Conservation (phyloP, 2,888 invertebrate genomes). For the Perithous albicinctus region DNA sequence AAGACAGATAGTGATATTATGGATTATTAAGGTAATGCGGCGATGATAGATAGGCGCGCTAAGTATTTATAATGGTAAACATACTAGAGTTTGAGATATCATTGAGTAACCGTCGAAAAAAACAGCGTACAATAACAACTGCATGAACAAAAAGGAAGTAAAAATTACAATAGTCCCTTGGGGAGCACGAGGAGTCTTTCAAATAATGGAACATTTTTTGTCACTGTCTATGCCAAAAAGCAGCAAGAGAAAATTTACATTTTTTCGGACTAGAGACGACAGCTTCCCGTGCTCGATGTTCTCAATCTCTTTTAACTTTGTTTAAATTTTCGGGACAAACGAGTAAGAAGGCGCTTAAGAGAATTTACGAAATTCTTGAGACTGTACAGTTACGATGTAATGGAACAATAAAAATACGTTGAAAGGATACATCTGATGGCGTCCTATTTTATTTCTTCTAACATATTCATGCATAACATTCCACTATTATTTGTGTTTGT, state of each 20-base stretch:
- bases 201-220: not conserved
- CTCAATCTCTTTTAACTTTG: constrained; percentile 17
- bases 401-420: constrained; percentile 76
- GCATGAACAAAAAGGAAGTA: constrained; percentile 20
- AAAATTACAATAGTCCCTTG: not conserved
- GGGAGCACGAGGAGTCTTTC: constrained; percentile 56
- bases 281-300: constrained; percentile 22
- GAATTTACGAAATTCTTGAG: constrained; percentile 60
- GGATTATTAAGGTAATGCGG: constrained; percentile 59
- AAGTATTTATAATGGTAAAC: constrained; percentile 66
- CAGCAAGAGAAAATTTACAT: not conserved
- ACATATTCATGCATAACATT: not conserved
- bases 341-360: constrained; percentile 63
- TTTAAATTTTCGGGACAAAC: constrained; percentile 52
- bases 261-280: constrained; percentile 6
- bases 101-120: constrained; percentile 59
- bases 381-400: constrained; percentile 71
- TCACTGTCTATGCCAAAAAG: not conserved
- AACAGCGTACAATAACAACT: constrained; percentile 47
- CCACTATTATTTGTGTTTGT: not conserved
- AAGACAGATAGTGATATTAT: constrained; percentile 74
- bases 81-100: constrained; percentile 65
- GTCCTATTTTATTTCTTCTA: not conserved
- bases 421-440: constrained; percentile 49
- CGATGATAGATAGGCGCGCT: constrained; percentile 60